These are phyloP conservation scores for Emydura subglobosa DNA, from an alignment of 2,113 vertebrate species.

Conservation along the genomic window DNA sequence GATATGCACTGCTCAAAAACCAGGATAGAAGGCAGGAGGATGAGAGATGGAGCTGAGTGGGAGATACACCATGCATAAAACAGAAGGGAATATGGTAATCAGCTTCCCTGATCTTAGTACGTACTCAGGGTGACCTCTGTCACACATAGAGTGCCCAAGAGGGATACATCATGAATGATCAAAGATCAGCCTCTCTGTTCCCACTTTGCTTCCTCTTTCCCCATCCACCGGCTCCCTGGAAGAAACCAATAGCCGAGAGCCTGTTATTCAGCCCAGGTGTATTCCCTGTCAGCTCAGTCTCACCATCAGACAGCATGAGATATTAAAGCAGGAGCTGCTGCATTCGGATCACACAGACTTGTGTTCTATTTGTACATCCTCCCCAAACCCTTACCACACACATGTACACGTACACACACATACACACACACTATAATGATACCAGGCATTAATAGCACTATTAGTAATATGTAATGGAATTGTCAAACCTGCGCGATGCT, in stretches of 20 bases:
- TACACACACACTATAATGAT: background rate
- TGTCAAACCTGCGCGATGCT: constrained; percentile 53
- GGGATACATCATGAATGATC: background rate
- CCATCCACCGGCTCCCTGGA: background rate
- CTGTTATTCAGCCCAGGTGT: background rate
- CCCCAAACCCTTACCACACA: background rate
- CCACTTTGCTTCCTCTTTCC: background rate
- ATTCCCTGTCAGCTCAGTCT: background rate
- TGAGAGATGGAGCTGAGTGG: background rate
- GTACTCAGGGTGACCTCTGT: background rate
- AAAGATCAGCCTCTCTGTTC: background rate
- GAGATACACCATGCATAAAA: background rate
- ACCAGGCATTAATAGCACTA: constrained; percentile 64
- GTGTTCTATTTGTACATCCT: background rate
- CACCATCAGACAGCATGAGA: background rate
- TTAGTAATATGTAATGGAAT: constrained; percentile 72
- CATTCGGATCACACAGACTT: background rate
- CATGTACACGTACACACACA: background rate
- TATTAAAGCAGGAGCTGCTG: background rate
- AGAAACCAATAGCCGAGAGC: background rate
- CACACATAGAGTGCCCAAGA: background rate
- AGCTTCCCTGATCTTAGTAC: background rate
- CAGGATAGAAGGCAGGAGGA: background rate
- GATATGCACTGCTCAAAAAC: background rate
- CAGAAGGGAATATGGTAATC: background rate